These are phyloP conservation scores for Eumaeus atala DNA, from an alignment of 1,140 invertebrate genomes.

Conservation along the genomic window DNA sequence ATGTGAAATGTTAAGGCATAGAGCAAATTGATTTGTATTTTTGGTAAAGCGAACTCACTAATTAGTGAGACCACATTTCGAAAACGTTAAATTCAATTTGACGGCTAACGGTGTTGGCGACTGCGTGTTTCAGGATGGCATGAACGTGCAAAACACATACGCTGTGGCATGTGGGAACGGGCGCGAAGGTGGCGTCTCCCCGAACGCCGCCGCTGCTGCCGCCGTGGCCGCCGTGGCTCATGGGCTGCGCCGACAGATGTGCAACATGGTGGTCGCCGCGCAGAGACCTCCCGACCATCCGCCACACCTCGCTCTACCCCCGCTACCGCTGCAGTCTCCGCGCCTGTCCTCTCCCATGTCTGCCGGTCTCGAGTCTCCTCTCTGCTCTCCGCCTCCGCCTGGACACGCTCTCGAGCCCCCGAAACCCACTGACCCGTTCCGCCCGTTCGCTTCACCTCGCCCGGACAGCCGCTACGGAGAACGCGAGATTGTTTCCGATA, in stretches of 20 bases:
- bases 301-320: conserved; percentile 49
- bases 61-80: too few relatives aligned
- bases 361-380: conserved; percentile 59
- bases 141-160: conserved; percentile 63
- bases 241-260: conserved; percentile 73
- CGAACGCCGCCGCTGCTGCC: conserved; percentile 81
- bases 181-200: conserved; percentile 77
- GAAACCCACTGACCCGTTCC: conserved; percentile 59
- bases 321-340: conserved; percentile 56
- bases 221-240: conserved; percentile 84
- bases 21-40: too few relatives aligned
- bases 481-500: conserved; percentile 45
- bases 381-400: conserved; percentile 64
- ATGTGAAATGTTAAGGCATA: too few relatives aligned
- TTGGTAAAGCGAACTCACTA: too few relatives aligned
- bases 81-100: too few relatives aligned
- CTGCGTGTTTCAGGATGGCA: conserved; percentile 38
- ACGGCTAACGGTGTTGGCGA: conserved; percentile 19
- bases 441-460: conserved; percentile 63
- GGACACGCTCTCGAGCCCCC: conserved; percentile 63
- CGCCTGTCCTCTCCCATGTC: conserved; percentile 57
- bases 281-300: conserved; percentile 59
- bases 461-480: conserved; percentile 59
- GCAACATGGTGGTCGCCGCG: conserved; percentile 68
- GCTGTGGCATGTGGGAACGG: conserved; percentile 71